Base-by-base conservation (phyloP, 2,888 invertebrate species). In the Strigamia maritima region DNA sequence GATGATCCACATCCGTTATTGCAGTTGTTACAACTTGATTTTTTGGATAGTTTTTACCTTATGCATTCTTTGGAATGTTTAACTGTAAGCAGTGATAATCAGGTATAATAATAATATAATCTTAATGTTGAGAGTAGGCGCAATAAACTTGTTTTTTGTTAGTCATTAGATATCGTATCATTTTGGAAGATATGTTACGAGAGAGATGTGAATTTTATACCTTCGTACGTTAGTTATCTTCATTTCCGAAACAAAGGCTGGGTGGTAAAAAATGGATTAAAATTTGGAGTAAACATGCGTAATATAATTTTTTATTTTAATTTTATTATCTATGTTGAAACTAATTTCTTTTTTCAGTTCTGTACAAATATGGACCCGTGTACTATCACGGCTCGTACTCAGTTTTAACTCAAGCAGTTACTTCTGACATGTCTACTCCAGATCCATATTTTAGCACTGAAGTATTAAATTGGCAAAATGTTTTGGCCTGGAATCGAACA, bases 251-350 rank as follows among this genome's bases (percentile, higher is more conserved):
- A 92, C n/a, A 94, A 93, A 86, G 94, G 94, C 70, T 97, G 96
- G 93, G 89, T 96, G 80, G 93, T 96, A 0, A 95, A 94, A 86
- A 89, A 93, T 78, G 97, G 95, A 60, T 87, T 94, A 1, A 94
- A 95, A 86, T 97, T 93, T 89, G 96, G 96, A 76, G 93, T 93
- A 6, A 92, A 95, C 86, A 96, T 90, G 87, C 87, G 94, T 94
- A 89, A 90, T 91, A 88, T 82, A 26, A 38, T 28, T 78, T 70
- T 76, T 40, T 35, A 2, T 38, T 76, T 35, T 12, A 38, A 38
- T 38, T 35, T 76, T 16, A 2, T 16, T 40, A 10, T 14, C 12
- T 38, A 16, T 26, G 16, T 24, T 35, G n/a, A n/a, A 8, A 8
- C 19, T n/a, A 74, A 38, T 16, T 76, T 22, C 8, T 76, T 40